Conservation (phyloP, 1,140 invertebrate species). For the Trichomalopsis sarcophagae region DNA sequence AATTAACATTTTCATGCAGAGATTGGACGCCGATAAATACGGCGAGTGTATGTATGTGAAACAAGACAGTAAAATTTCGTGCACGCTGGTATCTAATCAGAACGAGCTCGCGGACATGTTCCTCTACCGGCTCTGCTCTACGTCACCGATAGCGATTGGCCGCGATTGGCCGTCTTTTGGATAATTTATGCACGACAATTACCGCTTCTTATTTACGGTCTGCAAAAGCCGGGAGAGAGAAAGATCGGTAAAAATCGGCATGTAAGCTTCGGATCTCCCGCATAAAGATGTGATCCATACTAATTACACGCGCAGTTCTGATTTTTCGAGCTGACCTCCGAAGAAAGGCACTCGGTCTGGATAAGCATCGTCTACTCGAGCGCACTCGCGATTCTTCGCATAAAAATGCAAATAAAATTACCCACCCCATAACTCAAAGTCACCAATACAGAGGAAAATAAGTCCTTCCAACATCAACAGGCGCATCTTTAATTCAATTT, state of each 20-base stretch:
- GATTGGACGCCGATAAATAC: slow-evolving; percentile 18
- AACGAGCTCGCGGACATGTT: slow-evolving; percentile 28
- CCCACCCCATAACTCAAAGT: not conserved
- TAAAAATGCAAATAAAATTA: not conserved
- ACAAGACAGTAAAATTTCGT: slow-evolving; percentile 43
- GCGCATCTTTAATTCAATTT: slow-evolving; percentile 41
- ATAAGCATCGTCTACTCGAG: not conserved
- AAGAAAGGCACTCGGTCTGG: no score
- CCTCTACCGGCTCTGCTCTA: slow-evolving; percentile 9
- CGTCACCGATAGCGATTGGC: slow-evolving; percentile 7
- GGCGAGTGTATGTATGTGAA: not conserved
- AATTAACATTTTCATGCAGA: slow-evolving; percentile 35
- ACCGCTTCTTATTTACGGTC: slow-evolving; percentile 22
- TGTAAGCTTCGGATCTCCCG: not conserved
- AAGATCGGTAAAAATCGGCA: not conserved
- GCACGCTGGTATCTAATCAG: slow-evolving; percentile 58
- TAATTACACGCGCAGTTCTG: no score
- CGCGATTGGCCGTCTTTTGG: slow-evolving; percentile 5
- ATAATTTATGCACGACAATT: slow-evolving; percentile 42
- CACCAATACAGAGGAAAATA: not conserved
- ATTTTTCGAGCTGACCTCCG: no score
- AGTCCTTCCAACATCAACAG: no score
- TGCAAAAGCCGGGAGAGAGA: not conserved
- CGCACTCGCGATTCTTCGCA: not conserved
- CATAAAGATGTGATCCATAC: no score